Evolutionary conservation across 2,888 invertebrate genomes (phyloP).

Genomic region (Plagiodera versicolora): DNA sequence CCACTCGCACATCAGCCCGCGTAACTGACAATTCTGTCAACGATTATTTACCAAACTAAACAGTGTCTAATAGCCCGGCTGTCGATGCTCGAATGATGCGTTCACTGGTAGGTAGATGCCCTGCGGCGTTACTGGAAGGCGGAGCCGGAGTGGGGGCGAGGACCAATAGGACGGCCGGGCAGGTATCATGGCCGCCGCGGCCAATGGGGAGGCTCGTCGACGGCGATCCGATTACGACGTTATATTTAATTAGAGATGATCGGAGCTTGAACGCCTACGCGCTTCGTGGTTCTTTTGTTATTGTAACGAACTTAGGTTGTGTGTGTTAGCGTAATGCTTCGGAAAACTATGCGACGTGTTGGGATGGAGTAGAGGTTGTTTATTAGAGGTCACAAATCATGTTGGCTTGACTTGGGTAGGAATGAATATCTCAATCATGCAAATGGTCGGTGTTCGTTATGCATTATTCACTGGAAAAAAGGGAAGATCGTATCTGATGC

Average conservation of each 20-base stretch:
- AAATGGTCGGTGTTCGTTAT: too few relatives aligned
- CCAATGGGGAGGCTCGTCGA: slow-evolving; percentile 35
- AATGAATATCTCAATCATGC: too few relatives aligned
- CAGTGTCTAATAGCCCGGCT: slow-evolving; percentile 29
- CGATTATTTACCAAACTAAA: too few relatives aligned
- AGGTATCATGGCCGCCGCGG: slow-evolving; percentile 44
- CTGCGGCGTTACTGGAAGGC: slow-evolving; percentile 28
- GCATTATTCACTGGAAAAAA: too few relatives aligned
- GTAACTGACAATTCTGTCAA: too few relatives aligned
- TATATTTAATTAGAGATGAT: slow-evolving; percentile 37
- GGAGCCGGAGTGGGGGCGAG: slow-evolving; percentile 24
- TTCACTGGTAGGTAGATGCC: slow-evolving; percentile 30
- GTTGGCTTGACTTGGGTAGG: not conserved
- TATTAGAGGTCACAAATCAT: slow-evolving; percentile 12
- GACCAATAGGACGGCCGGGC: slow-evolving; percentile 38
- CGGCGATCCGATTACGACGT: slow-evolving; percentile 32
- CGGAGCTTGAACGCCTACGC: slow-evolving; percentile 25
- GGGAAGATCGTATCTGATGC: too few relatives aligned
- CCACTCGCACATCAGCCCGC: too few relatives aligned
- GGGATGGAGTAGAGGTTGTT: not conserved
- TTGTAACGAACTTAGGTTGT: slow-evolving; percentile 28
- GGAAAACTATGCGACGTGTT: slow-evolving; percentile 11
- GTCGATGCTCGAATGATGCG: slow-evolving; percentile 16
- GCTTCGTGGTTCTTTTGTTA: slow-evolving; percentile 19
- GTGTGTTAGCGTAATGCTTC: slow-evolving; percentile 23